Conservation (phyloP, 2,797 vertebrate species). For the Myotis daubentonii region DNA sequence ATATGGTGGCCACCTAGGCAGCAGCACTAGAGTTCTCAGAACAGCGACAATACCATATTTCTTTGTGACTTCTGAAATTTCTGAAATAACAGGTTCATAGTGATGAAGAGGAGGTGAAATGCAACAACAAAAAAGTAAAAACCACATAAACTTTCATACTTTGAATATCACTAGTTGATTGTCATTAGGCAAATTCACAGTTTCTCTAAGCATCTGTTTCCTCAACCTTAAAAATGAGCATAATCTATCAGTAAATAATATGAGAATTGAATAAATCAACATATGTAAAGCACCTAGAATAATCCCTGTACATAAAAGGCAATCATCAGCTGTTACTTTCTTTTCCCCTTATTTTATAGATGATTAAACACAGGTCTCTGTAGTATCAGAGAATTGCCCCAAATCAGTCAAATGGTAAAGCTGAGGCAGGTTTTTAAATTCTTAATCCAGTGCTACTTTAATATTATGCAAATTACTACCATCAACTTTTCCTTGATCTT, state of each 20-base stretch:
- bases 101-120: background rate
- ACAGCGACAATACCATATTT: background rate
- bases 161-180: background rate
- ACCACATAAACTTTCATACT: background rate
- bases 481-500: background rate
- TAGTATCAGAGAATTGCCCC: background rate
- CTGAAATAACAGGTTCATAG: background rate
- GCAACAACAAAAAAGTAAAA: background rate
- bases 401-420: background rate
- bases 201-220: background rate
- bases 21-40: background rate
- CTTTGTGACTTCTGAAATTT: background rate
- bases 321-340: background rate
- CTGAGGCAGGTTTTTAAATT: background rate
- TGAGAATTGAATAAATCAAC: background rate
- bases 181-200: conserved; percentile 12
- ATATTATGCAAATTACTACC: background rate
- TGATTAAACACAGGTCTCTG: background rate
- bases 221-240: background rate
- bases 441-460: background rate
- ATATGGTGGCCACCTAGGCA: background rate
- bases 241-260: background rate
- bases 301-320: background rate
- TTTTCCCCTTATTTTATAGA: background rate
- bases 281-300: background rate